These are phyloP conservation scores for Echiichthys vipera DNA, from an alignment of 2,797 vertebrate species.

Conservation along the genomic window DNA sequence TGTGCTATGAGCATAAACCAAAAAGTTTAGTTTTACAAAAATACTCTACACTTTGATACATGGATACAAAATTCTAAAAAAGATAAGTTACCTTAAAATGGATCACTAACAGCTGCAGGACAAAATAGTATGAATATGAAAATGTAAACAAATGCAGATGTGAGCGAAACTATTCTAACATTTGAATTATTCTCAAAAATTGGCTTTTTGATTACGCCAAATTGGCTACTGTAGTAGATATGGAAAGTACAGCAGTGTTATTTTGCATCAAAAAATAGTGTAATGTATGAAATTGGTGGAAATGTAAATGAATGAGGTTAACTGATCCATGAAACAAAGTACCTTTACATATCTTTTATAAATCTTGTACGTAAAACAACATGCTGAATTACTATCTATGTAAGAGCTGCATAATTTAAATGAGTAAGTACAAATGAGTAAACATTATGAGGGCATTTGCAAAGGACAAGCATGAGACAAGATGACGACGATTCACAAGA, in stretches of 20 bases:
- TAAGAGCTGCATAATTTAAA: constrained; percentile 75
- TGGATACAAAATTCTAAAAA: constrained; percentile 85
- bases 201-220: constrained; percentile 59
- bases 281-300: constrained; percentile 66
- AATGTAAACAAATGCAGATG: constrained; percentile 80
- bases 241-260: constrained; percentile 67
- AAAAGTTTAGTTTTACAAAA: constrained; percentile 84
- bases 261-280: constrained; percentile 57
- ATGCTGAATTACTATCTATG: constrained; percentile 45
- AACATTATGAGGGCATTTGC: constrained; percentile 61
- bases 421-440: constrained; percentile 69
- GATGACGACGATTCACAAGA: constrained; percentile 60
- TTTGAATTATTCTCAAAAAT: constrained; percentile 57
- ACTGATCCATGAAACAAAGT: constrained; percentile 67
- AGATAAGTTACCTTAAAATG: constrained; percentile 83
- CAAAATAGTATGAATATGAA: constrained; percentile 76
- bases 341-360: constrained; percentile 68
- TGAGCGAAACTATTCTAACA: constrained; percentile 51
- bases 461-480: constrained; percentile 52
- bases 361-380: constrained; percentile 55
- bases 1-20: constrained; percentile 80
- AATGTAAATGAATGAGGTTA: constrained; percentile 57
- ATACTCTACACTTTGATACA: constrained; percentile 86
- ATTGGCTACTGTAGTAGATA: constrained; percentile 67
- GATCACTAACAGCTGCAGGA: constrained; percentile 77